A percentile compares a stretch with the other conserved stretches of the same genome.
These are phyloP conservation scores for Drosophila murphyi DNA, from an alignment of 1,140 invertebrate genomes.

Conservation along the genomic window DNA sequence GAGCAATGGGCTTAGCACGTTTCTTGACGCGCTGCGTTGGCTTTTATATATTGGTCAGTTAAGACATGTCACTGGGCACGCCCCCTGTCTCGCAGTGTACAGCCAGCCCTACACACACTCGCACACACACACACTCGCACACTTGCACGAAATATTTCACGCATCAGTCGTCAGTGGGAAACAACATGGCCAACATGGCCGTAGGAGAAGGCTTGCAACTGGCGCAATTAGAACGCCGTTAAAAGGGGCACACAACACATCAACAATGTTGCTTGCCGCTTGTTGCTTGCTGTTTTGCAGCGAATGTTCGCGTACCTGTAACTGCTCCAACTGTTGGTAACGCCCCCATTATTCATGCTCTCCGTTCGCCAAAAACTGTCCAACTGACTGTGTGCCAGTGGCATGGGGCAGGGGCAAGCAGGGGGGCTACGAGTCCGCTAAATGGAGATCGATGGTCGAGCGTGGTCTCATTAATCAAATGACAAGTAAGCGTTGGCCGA, in stretches of 20 bases:
- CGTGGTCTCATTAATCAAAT: constrained; percentile 84
- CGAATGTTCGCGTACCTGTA: constrained; percentile 45
- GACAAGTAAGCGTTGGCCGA: constrained; percentile 69
- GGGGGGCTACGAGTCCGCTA: constrained; percentile 54
- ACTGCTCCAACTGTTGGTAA: constrained; percentile 45
- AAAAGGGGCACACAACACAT: constrained; percentile 37
- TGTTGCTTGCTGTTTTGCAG: constrained; percentile 15
- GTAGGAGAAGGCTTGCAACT: constrained; percentile 41
- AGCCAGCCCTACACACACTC: background rate
- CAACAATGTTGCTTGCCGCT: constrained; percentile 35
- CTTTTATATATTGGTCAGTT: constrained; percentile 76
- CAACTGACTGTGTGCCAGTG: constrained; percentile 3
- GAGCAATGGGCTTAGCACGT: constrained; percentile 58
- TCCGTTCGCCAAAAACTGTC: constrained; percentile 44
- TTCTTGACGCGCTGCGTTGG: constrained; percentile 53
- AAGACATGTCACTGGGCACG: constrained; percentile 77
- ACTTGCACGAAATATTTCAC: constrained; percentile 34
- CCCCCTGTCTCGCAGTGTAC: constrained; percentile 33
- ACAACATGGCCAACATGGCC: constrained; percentile 34
- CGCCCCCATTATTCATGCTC: constrained; percentile 76
- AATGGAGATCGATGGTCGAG: constrained; percentile 84
- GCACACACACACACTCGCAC: constrained; percentile 8
- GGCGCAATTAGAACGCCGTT: constrained; percentile 58
- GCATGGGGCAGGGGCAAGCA: background rate
- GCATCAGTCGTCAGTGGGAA: constrained; percentile 38